phyloP scores from a whole-genome alignment of 2,888 invertebrate genomes.

The Cyclophora albipunctata region DNA sequence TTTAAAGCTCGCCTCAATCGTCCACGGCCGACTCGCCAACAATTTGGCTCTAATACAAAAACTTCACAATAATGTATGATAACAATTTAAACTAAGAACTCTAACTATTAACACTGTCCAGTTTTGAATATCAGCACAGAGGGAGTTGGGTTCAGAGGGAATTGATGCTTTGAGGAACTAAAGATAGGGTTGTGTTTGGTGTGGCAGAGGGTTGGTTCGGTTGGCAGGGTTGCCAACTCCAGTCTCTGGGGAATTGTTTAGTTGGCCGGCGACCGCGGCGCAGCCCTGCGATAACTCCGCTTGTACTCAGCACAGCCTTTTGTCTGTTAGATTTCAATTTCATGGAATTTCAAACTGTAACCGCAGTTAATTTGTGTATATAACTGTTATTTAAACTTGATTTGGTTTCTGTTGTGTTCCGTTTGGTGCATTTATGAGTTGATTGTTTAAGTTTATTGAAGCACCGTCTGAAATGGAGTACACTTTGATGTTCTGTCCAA shows the following conservation, averaged over 20 bases:
- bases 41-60: conserved; percentile 56
- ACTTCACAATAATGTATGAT: conserved; percentile 48
- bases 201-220: conserved; percentile 31
- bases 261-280: conserved; percentile 42
- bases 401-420: no score
- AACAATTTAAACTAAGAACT: conserved; percentile 38
- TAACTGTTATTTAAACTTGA: no score
- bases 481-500: no score
- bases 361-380: no score
- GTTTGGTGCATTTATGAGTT: no score
- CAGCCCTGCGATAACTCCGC: conserved; percentile 23
- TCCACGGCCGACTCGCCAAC: conserved; percentile 14
- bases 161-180: no score
- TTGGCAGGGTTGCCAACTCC: conserved; percentile 52
- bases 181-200: no score
- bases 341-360: no score
- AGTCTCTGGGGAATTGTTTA: conserved; percentile 63
- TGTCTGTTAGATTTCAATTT: conserved; percentile 1
- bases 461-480: no score
- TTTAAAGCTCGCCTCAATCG: no score
- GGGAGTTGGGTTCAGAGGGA: no score
- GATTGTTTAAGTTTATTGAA: no score
- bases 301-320: conserved; percentile 24
- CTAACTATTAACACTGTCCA: conserved; percentile 58
- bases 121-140: conserved; percentile 41